Evolutionary conservation across 2,797 vertebrate species (phyloP).

Genomic region (Lindbergichthys nudifrons): DNA sequence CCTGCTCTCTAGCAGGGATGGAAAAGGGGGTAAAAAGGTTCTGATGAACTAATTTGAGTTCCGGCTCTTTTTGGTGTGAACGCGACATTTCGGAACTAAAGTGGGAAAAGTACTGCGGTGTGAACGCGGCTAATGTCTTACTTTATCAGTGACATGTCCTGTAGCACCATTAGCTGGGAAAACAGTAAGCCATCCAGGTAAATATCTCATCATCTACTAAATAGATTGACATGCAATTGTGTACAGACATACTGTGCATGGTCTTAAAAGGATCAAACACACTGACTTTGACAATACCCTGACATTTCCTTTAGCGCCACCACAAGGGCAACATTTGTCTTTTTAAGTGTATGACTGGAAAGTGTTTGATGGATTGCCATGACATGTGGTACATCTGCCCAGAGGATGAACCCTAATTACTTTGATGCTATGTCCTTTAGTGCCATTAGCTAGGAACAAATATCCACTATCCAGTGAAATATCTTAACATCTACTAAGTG

Average conservation of each 20-base stretch:
- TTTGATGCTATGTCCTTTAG: neutral
- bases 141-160: neutral
- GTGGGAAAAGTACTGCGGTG: too few relatives aligned
- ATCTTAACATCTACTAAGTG: neutral
- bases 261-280: slow-evolving; percentile 1
- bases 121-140: too few relatives aligned
- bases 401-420: neutral
- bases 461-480: neutral
- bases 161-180: neutral
- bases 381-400: neutral
- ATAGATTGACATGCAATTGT: neutral
- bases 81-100: too few relatives aligned
- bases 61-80: too few relatives aligned
- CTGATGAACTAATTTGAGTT: too few relatives aligned
- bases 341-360: neutral
- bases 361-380: too few relatives aligned
- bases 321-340: neutral
- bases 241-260: neutral
- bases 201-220: neutral
- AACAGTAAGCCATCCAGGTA: neutral
- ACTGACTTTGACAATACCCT: neutral
- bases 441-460: neutral
- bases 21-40: too few relatives aligned
- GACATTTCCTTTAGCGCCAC: neutral
- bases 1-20: too few relatives aligned